A percentile compares a stretch with the other conserved stretches of the same genome.
Evolutionary conservation across 1,140 invertebrate genomes (phyloP).

Genomic region (Penaeus chinensis): DNA sequence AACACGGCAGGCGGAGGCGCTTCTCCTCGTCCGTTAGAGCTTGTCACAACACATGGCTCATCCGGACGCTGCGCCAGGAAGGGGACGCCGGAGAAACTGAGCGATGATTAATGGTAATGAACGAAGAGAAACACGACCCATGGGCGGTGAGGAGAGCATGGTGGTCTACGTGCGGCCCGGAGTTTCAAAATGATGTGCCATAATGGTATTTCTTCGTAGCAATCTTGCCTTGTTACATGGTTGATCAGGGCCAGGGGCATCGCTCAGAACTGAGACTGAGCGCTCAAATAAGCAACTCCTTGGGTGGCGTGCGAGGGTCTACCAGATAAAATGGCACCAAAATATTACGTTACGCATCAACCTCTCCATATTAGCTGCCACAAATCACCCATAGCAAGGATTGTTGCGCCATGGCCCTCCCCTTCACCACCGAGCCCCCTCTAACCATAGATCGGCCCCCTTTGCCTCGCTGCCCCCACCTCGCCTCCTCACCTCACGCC

Average conservation of each 20-base stretch:
- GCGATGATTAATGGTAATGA: slow-evolving; percentile 31
- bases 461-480: not conserved
- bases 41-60: not conserved
- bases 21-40: not conserved
- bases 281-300: slow-evolving; percentile 40
- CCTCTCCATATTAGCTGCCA: slow-evolving; percentile 45
- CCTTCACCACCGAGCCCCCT: not conserved
- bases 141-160: slow-evolving; percentile 42
- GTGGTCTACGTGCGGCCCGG: slow-evolving; percentile 45
- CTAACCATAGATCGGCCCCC: not conserved
- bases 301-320: slow-evolving; percentile 43
- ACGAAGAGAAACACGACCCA: slow-evolving; percentile 2
- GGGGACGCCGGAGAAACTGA: not conserved
- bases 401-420: not conserved
- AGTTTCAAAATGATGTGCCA: slow-evolving; percentile 60
- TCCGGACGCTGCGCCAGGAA: not conserved
- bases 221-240: slow-evolving; percentile 14
- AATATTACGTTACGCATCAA: slow-evolving; percentile 56
- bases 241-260: slow-evolving; percentile 2
- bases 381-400: slow-evolving; percentile 42
- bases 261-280: slow-evolving; percentile 41
- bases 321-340: slow-evolving; percentile 57
- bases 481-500: not conserved
- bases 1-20: slow-evolving; percentile 30
- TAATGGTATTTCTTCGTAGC: slow-evolving; percentile 58